Conservation (phyloP, 1,140 invertebrate genomes). For the Scylla paramamosain region DNA sequence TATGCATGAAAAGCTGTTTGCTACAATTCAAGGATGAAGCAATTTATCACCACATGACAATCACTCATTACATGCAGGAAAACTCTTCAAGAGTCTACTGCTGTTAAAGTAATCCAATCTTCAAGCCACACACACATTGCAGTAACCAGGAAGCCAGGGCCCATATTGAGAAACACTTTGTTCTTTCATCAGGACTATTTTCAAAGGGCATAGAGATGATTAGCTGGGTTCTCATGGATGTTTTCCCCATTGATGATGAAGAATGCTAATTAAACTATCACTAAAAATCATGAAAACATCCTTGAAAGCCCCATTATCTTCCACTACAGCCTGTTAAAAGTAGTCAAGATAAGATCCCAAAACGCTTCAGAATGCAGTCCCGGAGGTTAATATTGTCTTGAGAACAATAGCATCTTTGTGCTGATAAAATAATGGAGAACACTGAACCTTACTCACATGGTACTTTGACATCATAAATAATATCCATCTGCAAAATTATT, state of each 20-base stretch:
- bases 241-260: too few species aligned
- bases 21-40: neutral
- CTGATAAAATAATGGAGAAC: conserved; percentile 24
- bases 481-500: conserved; percentile 59
- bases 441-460: conserved; percentile 21
- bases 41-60: neutral
- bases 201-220: too few species aligned
- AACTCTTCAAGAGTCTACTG: conserved; percentile 32
- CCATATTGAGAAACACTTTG: too few species aligned
- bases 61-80: conserved; percentile 49
- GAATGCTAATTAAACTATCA: too few species aligned
- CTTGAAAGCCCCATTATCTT: too few species aligned
- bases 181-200: too few species aligned
- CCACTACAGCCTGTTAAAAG: too few species aligned
- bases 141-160: neutral
- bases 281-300: too few species aligned
- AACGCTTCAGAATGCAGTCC: too few species aligned
- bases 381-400: neutral
- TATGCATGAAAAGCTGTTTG: neutral
- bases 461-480: conserved; percentile 44
- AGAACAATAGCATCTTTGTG: conserved; percentile 38
- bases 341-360: too few species aligned
- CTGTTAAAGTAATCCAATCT: neutral
- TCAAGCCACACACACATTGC: conserved; percentile 45
- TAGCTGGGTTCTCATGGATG: too few species aligned